phyloP scores from a whole-genome alignment of 2,113 vertebrate species.

The Nothobranchius kuhntae region DNA sequence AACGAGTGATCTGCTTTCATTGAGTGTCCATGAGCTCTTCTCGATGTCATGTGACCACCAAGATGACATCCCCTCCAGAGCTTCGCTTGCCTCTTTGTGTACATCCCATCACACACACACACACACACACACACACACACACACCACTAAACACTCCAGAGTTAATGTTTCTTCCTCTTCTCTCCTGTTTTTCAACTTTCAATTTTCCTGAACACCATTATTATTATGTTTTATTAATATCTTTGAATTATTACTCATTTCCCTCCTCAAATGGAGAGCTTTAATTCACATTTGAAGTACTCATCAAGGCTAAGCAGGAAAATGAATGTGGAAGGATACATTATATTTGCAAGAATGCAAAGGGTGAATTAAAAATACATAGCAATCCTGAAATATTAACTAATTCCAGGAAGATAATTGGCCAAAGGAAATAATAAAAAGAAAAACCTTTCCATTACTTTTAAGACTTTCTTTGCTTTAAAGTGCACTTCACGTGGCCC shows the following conservation, averaged over 20 bases:
- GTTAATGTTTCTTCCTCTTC: conserved; percentile 46
- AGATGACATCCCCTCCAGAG: conserved; percentile 9
- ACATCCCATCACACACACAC: neutral
- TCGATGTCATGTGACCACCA: neutral
- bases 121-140: conserved; percentile 28
- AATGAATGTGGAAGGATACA: conserved; percentile 82
- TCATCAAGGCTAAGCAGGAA: conserved; percentile 78
- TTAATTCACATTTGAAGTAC: conserved; percentile 84
- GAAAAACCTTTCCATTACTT: conserved; percentile 75
- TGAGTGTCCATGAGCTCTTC: conserved; percentile 1
- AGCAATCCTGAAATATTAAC: conserved; percentile 83
- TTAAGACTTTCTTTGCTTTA: conserved; percentile 40
- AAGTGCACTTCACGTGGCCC: conserved; percentile 39
- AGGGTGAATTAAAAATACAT: conserved; percentile 84
- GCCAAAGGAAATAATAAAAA: conserved; percentile 24
- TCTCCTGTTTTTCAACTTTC: conserved; percentile 77
- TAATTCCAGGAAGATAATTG: conserved; percentile 82
- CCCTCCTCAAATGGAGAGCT: conserved; percentile 81
- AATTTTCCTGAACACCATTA: conserved; percentile 80
- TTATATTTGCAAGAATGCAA: conserved; percentile 84
- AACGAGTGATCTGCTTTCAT: conserved; percentile 48
- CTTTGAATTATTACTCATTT: conserved; percentile 86
- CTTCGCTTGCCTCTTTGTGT: conserved; percentile 3
- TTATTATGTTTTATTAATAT: conserved; percentile 85
- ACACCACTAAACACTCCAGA: conserved; percentile 57